phyloP scores from a whole-genome alignment of 1,140 invertebrate species.

The Solenopsis fugax region DNA sequence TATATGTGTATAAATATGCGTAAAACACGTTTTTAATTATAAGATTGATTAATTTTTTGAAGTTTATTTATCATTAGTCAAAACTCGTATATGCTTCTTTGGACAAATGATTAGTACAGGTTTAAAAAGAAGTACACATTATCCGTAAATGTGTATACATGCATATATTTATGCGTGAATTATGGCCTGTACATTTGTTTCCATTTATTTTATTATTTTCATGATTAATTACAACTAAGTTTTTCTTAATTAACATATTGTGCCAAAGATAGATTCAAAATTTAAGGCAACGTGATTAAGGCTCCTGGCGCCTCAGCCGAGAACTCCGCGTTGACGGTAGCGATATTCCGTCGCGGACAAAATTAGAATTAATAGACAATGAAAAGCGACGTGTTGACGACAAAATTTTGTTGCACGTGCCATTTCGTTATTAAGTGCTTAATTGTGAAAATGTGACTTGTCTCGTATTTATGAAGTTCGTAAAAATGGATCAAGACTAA shows the following conservation, averaged over 20 bases:
- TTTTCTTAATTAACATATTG: slow-evolving; percentile 77
- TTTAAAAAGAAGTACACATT: slow-evolving; percentile 19
- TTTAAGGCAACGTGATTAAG: slow-evolving; percentile 76
- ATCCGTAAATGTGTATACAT: background rate
- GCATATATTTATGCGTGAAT: slow-evolving; percentile 11
- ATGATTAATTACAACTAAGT: slow-evolving; percentile 68
- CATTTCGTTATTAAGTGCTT: too few species aligned
- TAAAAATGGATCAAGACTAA: too few species aligned
- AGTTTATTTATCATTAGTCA: slow-evolving; percentile 55
- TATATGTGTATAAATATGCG: slow-evolving; percentile 49
- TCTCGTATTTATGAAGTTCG: too few species aligned
- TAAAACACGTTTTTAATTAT: slow-evolving; percentile 60
- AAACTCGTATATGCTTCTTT: slow-evolving; percentile 49
- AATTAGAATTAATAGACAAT: too few species aligned
- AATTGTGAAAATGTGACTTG: too few species aligned
- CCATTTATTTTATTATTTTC: slow-evolving; percentile 62
- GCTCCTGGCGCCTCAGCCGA: too few species aligned
- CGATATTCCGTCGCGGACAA: too few species aligned
- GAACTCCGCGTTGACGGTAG: too few species aligned
- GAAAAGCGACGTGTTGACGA: too few species aligned
- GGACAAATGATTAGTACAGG: slow-evolving; percentile 13
- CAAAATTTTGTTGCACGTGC: too few species aligned
- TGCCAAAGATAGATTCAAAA: slow-evolving; percentile 85
- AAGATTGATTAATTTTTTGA: slow-evolving; percentile 64
- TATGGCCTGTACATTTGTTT: slow-evolving; percentile 58